Evolutionary conservation across 2,797 vertebrate genomes (phyloP).

Genomic region (Cuculus canorus): DNA sequence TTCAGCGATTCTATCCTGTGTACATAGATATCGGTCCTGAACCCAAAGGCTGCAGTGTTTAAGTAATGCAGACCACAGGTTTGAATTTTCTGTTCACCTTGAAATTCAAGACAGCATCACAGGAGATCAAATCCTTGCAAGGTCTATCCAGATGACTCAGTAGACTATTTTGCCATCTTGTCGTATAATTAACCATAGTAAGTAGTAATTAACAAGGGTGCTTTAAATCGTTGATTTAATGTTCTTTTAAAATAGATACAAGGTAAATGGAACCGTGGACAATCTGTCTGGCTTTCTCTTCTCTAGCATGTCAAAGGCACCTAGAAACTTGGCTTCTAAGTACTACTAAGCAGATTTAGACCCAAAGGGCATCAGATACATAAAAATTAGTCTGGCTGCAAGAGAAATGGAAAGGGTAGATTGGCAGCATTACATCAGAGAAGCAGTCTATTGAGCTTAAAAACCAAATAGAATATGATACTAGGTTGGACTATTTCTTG

Average conservation of each 20-base stretch:
- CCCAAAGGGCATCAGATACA: constrained; percentile 50
- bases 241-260: constrained; percentile 14
- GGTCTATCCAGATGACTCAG: neutral
- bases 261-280: constrained; percentile 33
- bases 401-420: constrained; percentile 27
- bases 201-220: constrained; percentile 33
- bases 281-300: constrained; percentile 37
- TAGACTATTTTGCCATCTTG: constrained; percentile 38
- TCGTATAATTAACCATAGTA: neutral
- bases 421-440: constrained; percentile 34
- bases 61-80: neutral
- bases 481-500: neutral
- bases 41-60: neutral
- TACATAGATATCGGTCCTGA: neutral
- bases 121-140: neutral
- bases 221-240: constrained; percentile 51
- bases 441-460: neutral
- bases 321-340: constrained; percentile 56
- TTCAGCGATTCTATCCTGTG: neutral
- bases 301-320: constrained; percentile 58
- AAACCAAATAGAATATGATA: neutral
- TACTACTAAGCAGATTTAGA: constrained; percentile 55
- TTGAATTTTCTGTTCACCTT: neutral
- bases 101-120: neutral
- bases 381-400: constrained; percentile 37